These are phyloP conservation scores for Luperina testacea DNA, from an alignment of 2,888 invertebrate genomes.

Conservation along the genomic window DNA sequence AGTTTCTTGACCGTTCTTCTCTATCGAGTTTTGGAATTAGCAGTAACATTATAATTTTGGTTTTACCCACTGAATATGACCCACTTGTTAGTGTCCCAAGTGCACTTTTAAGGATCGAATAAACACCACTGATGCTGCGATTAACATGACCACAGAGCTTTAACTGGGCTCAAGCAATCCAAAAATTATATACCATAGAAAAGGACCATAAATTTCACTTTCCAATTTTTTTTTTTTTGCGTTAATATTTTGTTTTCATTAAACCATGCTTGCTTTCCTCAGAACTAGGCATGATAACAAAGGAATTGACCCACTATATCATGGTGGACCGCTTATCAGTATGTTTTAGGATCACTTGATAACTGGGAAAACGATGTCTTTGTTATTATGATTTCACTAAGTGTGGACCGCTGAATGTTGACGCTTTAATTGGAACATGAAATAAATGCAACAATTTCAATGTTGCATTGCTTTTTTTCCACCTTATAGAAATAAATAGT, in stretches of 20 bases:
- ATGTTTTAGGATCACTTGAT: slow-evolving; percentile 17
- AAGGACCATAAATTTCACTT: no score
- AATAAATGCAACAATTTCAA: no score
- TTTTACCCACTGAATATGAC: neutral
- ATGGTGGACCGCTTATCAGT: slow-evolving; percentile 18
- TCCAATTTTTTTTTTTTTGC: neutral
- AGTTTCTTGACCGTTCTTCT: no score
- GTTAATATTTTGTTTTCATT: neutral
- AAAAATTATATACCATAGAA: no score
- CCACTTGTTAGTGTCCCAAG: neutral
- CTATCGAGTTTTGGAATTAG: no score
- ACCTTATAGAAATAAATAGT: neutral
- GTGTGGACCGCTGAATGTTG: neutral
- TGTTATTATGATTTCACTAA: neutral
- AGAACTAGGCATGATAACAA: neutral
- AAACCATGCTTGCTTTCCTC: neutral
- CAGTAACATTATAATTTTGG: neutral
- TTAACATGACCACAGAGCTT: neutral
- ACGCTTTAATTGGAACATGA: no score
- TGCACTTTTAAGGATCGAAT: neutral
- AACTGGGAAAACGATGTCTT: neutral
- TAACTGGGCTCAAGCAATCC: no score
- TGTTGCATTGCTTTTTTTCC: no score
- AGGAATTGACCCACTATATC: slow-evolving; percentile 5
- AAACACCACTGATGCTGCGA: neutral